Evolutionary conservation across 2,888 invertebrate species (phyloP), one percentile per base, ranked within the genome.

Genomic region (Melieria crassipennis): DNA sequence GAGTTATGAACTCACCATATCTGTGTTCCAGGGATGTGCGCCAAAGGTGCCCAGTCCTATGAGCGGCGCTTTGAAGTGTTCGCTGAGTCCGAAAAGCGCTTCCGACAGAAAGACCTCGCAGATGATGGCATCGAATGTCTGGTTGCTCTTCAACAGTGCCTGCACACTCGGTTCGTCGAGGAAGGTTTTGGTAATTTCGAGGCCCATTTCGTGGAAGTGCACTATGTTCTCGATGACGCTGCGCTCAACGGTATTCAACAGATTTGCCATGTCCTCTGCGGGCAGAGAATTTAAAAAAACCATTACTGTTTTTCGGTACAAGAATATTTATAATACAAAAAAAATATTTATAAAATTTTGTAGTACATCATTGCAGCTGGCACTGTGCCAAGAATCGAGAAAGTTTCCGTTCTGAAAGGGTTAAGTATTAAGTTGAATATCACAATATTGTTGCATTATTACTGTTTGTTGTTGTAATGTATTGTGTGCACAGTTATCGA

Each of bases 91-190:
- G 9, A 83, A 81, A 0, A 85, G 77, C 0, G 87, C 86, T 71
- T 88, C 87, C 50, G 81, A 82, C 0, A 86, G 75, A 68, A 87
- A 87, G 1, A 85, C 80, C 69, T 87, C 87, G 60, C 79, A 75
- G 10, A 88, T 81, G 5, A 88, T 82, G 0, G 86, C 80, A 74
- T 88, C 88, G 50, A 83, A 87, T 4, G 81, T 82, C 60, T 82
- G 79, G 61, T 87, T 84, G 0, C 87, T 86, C 5, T 75, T 67
- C 43, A 80, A 70, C 0, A 87, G 70, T 4, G 79, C 70, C 43
- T 79, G 67, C 3, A 86, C 72, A 0, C 30, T 16, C 0, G 78
- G 73, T 5, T 85, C 81, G 1, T 69, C 46, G 0, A 86, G 72
- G 5, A 83, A 60, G 0, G 10, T 9, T 9, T 82, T 76, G 0